phyloP scores from a whole-genome alignment of 2,797 vertebrate genomes.

The Zenarchopterus dispar region DNA sequence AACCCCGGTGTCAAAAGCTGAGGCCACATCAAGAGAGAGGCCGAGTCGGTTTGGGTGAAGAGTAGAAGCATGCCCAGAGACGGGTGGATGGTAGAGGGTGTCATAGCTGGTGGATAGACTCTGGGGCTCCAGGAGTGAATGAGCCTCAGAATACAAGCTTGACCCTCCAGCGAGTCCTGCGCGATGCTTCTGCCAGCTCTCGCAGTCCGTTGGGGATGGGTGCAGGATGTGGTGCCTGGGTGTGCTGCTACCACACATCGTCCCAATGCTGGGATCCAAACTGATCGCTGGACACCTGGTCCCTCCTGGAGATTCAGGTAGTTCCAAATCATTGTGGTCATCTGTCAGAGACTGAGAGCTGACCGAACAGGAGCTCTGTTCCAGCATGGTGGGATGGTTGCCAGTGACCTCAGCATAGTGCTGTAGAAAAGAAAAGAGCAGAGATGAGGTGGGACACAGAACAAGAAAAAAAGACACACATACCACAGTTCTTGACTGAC shows the following conservation, averaged over 20 bases:
- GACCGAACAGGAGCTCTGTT: slow-evolving; percentile 86
- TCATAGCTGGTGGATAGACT: slow-evolving; percentile 84
- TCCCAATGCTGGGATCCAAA: slow-evolving; percentile 42
- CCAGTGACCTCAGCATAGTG: slow-evolving; percentile 86
- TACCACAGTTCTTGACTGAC: background rate
- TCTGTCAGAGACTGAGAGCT: slow-evolving; percentile 83
- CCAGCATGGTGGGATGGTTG: slow-evolving; percentile 85
- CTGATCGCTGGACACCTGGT: slow-evolving; percentile 25
- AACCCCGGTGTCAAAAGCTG: slow-evolving; percentile 66
- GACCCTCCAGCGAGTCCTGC: slow-evolving; percentile 77
- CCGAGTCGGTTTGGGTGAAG: slow-evolving; percentile 54
- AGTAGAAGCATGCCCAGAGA: slow-evolving; percentile 50
- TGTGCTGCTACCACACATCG: slow-evolving; percentile 68
- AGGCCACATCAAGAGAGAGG: slow-evolving; percentile 70
- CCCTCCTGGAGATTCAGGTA: slow-evolving; percentile 39
- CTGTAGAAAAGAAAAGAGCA: slow-evolving; percentile 67
- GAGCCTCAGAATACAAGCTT: slow-evolving; percentile 50
- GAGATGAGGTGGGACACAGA: slow-evolving; percentile 15
- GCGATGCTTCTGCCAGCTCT: slow-evolving; percentile 88
- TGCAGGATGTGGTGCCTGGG: slow-evolving; percentile 77
- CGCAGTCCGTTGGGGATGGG: slow-evolving; percentile 81
- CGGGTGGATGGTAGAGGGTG: slow-evolving; percentile 80
- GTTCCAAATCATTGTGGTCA: slow-evolving; percentile 75
- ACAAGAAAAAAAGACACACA: slow-evolving; percentile 8
- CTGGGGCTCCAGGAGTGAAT: slow-evolving; percentile 84